Conservation (phyloP, 2,113 vertebrate species). For the Cairina moschata region DNA sequence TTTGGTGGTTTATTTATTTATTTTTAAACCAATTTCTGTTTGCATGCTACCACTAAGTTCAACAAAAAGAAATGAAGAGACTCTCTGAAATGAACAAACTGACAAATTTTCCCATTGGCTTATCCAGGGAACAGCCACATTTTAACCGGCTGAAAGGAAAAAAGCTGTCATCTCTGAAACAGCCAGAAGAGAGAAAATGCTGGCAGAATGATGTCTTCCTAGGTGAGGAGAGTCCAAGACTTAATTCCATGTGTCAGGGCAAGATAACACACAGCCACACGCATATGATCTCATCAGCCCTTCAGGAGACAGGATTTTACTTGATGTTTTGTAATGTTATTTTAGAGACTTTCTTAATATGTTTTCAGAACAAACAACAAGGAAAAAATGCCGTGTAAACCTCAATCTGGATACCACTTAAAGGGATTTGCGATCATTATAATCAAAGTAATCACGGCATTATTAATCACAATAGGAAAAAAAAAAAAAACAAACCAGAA, state of each 20-base stretch:
- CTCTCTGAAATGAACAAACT: not conserved
- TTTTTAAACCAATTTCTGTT: not conserved
- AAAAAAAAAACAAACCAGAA: not conserved
- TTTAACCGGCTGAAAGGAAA: conserved; percentile 49
- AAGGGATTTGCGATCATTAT: conserved; percentile 1
- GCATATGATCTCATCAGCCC: conserved; percentile 55
- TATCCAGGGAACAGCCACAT: not conserved
- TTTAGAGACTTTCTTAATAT: conserved; percentile 37
- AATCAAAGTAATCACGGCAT: not conserved
- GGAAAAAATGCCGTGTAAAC: not conserved
- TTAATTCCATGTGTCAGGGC: conserved; percentile 63
- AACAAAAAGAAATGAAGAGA: conserved; percentile 30
- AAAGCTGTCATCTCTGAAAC: conserved; percentile 10
- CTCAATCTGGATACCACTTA: not conserved
- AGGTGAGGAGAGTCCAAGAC: conserved; percentile 51
- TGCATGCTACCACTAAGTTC: not conserved
- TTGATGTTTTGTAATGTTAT: conserved; percentile 23
- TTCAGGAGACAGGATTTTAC: conserved; percentile 48
- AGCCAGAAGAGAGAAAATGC: conserved; percentile 15
- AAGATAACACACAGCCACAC: conserved; percentile 43
- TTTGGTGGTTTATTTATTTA: not conserved
- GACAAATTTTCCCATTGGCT: not conserved
- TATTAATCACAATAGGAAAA: conserved; percentile 9
- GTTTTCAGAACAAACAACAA: conserved; percentile 35
- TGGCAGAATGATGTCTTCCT: conserved; percentile 43